Conservation (phyloP, 2,113 vertebrate species). For the Lagopus leucura region DNA sequence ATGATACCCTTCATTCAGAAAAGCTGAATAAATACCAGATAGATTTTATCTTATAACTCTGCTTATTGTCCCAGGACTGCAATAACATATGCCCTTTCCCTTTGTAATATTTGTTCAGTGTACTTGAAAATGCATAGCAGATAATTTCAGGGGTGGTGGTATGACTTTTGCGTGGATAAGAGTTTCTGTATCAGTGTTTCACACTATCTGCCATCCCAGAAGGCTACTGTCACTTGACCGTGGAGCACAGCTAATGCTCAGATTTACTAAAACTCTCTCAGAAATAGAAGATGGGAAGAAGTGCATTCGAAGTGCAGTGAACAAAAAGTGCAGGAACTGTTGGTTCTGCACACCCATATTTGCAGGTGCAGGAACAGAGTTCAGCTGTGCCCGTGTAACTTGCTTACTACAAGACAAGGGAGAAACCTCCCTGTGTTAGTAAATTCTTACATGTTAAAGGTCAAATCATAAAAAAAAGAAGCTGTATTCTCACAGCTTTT, state of each 20-base stretch:
- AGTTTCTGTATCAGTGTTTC: background rate
- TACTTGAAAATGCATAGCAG: background rate
- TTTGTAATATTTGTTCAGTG: background rate
- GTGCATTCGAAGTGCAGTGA: fast-evolving
- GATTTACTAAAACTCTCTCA: background rate
- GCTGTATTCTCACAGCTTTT: background rate
- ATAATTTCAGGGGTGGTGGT: background rate
- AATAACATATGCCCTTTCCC: background rate
- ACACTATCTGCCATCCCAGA: background rate
- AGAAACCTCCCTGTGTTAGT: background rate
- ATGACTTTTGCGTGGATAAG: background rate
- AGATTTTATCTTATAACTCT: background rate
- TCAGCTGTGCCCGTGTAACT: background rate
- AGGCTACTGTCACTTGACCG: background rate
- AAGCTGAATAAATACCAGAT: background rate
- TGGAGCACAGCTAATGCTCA: background rate
- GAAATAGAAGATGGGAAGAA: background rate
- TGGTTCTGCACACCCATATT: background rate
- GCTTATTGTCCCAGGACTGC: background rate
- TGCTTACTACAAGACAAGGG: background rate
- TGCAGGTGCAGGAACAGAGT: background rate
- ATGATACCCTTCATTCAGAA: background rate
- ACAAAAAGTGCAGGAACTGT: background rate
- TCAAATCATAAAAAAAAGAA: background rate
- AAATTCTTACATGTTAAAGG: background rate